Percentiles rank a stretch among this genome's conserved stretches.
Evolutionary conservation across 2,888 invertebrate species (phyloP).

Genomic region (Dicranocentrus wangi): DNA sequence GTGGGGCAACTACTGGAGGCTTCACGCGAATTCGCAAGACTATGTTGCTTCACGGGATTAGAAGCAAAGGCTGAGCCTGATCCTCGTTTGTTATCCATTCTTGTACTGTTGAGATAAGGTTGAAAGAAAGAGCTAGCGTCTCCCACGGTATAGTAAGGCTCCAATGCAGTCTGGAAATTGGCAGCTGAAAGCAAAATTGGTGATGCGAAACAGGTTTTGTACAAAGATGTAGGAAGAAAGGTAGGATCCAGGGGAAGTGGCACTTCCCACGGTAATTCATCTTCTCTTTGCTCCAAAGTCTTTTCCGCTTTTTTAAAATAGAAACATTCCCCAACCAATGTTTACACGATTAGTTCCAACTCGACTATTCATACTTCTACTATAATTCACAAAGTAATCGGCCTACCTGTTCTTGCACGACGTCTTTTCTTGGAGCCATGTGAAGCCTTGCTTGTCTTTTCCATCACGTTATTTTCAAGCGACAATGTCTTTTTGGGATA

Average conservation of each 20-base stretch:
- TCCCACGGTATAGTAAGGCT: constrained; percentile 36
- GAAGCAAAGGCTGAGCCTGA: neutral
- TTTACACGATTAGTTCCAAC: neutral
- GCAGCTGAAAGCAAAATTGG: constrained; percentile 4
- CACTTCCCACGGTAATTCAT: constrained; percentile 57
- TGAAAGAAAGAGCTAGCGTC: constrained; percentile 17
- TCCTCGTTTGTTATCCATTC: neutral
- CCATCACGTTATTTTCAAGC: constrained; percentile 9
- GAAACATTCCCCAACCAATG: neutral
- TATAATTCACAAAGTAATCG: neutral
- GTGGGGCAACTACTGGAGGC: constrained; percentile 39
- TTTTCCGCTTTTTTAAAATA: constrained; percentile 36
- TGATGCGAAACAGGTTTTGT: constrained; percentile 33
- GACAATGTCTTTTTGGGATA: neutral
- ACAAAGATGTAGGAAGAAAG: constrained; percentile 47
- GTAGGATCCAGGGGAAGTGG: constrained; percentile 45
- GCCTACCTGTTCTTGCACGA: constrained; percentile 30
- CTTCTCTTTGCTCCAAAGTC: constrained; percentile 33
- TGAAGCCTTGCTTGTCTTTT: constrained; percentile 7
- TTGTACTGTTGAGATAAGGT: neutral
- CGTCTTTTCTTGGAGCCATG: constrained; percentile 12
- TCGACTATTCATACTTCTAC: neutral
- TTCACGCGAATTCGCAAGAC: constrained; percentile 23
- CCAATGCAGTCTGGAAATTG: constrained; percentile 19
- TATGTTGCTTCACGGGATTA: constrained; percentile 4